phyloP scores from a whole-genome alignment of 2,888 invertebrate genomes.

The Pardosa pseudoannulata region DNA sequence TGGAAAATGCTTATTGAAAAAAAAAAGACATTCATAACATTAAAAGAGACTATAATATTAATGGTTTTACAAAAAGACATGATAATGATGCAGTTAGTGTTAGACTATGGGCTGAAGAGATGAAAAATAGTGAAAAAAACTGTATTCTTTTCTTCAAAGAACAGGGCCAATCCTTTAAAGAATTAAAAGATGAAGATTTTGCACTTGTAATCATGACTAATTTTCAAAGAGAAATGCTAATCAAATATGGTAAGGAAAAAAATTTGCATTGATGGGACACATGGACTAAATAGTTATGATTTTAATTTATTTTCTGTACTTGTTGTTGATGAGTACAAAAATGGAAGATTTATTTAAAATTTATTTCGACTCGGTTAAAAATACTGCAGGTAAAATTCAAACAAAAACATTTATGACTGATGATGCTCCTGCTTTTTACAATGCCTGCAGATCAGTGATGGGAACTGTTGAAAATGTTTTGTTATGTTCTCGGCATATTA shows the following conservation, averaged over 20 bases:
- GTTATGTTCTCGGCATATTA: constrained; percentile 70
- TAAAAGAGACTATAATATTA: no score
- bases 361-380: constrained; percentile 23
- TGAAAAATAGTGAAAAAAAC: neutral
- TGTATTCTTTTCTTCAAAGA: constrained; percentile 24
- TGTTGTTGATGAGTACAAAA: constrained; percentile 35
- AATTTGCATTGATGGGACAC: constrained; percentile 50
- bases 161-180: neutral
- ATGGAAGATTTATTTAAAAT: constrained; percentile 13
- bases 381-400: neutral
- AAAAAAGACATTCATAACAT: no score
- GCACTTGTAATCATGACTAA: constrained; percentile 49
- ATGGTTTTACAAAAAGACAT: no score
- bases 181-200: constrained; percentile 21
- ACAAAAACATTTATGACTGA: constrained; percentile 68
- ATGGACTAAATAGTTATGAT: constrained; percentile 42
- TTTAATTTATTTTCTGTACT: constrained; percentile 49
- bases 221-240: constrained; percentile 35
- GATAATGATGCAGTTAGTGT: neutral
- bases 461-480: constrained; percentile 22
- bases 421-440: constrained; percentile 67
- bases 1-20: no score
- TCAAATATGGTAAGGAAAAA: constrained; percentile 26
- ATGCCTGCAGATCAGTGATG: constrained; percentile 71
- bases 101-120: neutral